A percentile compares a stretch with the other conserved stretches of the same genome.
phyloP scores from a whole-genome alignment of 2,888 invertebrate species.

The Lepeophtheirus nordmannii region DNA sequence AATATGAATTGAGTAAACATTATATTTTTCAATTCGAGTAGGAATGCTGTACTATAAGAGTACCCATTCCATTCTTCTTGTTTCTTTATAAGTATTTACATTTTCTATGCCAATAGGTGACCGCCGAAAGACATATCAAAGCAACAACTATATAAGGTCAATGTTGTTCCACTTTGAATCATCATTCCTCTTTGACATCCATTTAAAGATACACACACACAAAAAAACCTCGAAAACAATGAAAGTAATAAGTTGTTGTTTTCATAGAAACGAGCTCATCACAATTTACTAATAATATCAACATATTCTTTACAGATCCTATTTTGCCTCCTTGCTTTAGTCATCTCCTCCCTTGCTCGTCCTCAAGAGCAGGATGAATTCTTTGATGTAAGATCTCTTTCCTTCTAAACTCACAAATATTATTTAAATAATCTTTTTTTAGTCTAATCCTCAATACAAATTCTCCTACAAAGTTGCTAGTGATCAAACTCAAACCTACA shows the following conservation, averaged over 20 bases:
- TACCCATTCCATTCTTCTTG: too few species aligned
- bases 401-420: too few species aligned
- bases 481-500: slow-evolving; percentile 22
- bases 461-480: slow-evolving; percentile 22
- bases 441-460: slow-evolving; percentile 21
- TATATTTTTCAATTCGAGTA: too few species aligned
- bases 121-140: too few species aligned
- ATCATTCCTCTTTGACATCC: background rate
- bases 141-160: background rate
- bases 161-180: background rate
- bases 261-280: background rate
- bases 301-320: background rate
- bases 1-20: too few species aligned
- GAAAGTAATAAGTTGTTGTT: background rate
- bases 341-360: background rate
- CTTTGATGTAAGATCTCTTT: background rate
- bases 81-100: too few species aligned
- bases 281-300: background rate
- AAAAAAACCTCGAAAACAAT: background rate
- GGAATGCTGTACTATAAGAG: too few species aligned
- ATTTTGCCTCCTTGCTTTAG: background rate
- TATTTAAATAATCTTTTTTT: background rate
- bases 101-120: too few species aligned
- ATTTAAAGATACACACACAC: background rate
- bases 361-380: background rate